Evolutionary conservation across 2,797 vertebrate species (phyloP).

Genomic region (Limnodromus scolopaceus): DNA sequence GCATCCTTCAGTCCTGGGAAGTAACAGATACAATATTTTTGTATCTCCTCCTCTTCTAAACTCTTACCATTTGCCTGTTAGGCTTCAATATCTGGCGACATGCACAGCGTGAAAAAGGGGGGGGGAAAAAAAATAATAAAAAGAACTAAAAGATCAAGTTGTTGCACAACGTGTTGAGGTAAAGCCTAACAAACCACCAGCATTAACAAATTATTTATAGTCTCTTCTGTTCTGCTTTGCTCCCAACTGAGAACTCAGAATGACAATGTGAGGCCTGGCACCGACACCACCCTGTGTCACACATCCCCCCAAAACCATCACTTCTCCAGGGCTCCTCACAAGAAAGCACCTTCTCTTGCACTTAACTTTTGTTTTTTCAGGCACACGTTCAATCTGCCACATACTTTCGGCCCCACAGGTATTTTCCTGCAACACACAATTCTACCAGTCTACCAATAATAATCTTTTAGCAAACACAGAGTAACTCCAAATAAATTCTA

Average conservation of each 20-base stretch:
- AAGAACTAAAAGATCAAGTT: slow-evolving; percentile 73
- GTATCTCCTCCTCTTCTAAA: slow-evolving; percentile 66
- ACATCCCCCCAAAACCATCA: rapidly evolving
- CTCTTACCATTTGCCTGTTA: slow-evolving; percentile 95
- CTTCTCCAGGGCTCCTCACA: neutral
- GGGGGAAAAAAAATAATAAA: slow-evolving; percentile 29
- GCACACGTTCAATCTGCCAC: neutral
- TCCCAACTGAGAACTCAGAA: neutral
- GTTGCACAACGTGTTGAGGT: slow-evolving; percentile 31
- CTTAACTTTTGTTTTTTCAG: neutral
- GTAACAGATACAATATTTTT: slow-evolving; percentile 51
- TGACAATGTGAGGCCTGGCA: neutral
- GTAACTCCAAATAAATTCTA: neutral
- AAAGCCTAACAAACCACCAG: slow-evolving; percentile 3
- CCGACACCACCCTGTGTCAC: no score
- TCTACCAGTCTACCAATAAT: neutral
- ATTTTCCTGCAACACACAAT: neutral
- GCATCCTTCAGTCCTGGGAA: slow-evolving; percentile 49
- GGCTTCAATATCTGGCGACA: slow-evolving; percentile 93
- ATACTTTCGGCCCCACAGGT: neutral
- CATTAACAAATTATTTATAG: neutral
- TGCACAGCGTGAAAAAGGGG: slow-evolving; percentile 84
- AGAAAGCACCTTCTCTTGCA: neutral
- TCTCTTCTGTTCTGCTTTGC: neutral
- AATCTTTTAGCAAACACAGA: neutral